These are phyloP conservation scores for Tenthredo mesomela DNA, from an alignment of 2,888 invertebrate genomes.

Conservation along the genomic window DNA sequence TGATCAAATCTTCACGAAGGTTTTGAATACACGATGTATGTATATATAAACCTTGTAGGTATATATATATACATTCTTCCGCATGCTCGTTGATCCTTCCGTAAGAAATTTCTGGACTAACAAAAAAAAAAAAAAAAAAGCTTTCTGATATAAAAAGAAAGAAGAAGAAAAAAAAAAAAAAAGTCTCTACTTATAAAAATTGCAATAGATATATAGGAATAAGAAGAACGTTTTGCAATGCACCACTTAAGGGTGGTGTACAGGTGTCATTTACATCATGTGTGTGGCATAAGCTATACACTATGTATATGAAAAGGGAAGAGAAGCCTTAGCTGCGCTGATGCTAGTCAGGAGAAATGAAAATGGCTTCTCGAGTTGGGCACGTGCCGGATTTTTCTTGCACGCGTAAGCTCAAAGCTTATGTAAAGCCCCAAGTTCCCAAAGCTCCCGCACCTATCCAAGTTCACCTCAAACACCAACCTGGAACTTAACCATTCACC, in stretches of 20 bases:
- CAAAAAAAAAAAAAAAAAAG: not conserved
- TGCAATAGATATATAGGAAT: not conserved
- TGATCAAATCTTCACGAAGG: slow-evolving; percentile 37
- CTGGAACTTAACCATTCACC: not conserved
- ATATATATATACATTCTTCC: too few species aligned
- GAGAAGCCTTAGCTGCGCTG: not conserved
- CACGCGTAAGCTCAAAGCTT: slow-evolving; percentile 61
- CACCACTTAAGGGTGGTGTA: not conserved
- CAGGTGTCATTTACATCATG: not conserved
- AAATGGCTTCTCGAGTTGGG: slow-evolving; percentile 46
- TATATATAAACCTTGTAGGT: not conserved
- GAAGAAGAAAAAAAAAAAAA: too few species aligned
- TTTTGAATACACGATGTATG: slow-evolving; percentile 18
- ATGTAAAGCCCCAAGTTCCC: slow-evolving; percentile 62
- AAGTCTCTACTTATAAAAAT: not conserved
- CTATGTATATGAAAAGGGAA: not conserved
- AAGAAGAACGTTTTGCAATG: not conserved
- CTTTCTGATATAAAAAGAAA: too few species aligned
- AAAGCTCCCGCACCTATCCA: not conserved
- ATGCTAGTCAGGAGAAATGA: slow-evolving; percentile 19
- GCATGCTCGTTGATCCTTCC: not conserved
- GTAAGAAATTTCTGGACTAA: not conserved
- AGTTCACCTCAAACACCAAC: not conserved
- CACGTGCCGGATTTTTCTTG: slow-evolving; percentile 58
- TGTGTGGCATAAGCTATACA: not conserved